These are phyloP conservation scores for Mormyrops attenuatus DNA, from an alignment of 2,797 vertebrate genomes.

Conservation along the genomic window DNA sequence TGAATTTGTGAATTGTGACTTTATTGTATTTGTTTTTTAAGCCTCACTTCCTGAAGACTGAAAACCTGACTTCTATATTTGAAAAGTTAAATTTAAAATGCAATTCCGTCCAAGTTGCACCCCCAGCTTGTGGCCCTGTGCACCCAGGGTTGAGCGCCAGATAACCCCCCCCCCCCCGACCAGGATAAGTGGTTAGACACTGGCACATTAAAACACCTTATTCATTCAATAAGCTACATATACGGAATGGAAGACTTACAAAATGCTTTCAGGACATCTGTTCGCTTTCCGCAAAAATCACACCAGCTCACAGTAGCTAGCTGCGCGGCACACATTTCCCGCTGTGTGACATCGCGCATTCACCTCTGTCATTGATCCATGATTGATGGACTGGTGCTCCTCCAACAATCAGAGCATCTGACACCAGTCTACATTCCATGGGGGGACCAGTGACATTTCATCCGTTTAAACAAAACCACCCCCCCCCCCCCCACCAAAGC, in stretches of 20 bases:
- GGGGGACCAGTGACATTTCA: slow-evolving; percentile 1
- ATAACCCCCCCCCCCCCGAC: neutral
- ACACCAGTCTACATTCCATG: neutral
- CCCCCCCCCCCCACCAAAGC: neutral
- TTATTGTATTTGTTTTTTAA: neutral
- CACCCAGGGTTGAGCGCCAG: neutral
- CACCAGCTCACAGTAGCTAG: neutral
- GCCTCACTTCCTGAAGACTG: neutral
- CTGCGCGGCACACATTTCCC: neutral
- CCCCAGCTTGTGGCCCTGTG: neutral
- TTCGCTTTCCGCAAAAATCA: neutral
- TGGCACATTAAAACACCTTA: neutral
- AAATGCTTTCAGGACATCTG: neutral
- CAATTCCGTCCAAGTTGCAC: neutral
- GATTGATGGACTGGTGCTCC: neutral
- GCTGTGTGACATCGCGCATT: neutral
- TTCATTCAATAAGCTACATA: neutral
- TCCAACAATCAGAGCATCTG: neutral
- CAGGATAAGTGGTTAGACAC: neutral
- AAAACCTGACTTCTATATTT: neutral
- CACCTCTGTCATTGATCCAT: neutral
- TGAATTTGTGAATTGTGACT: neutral
- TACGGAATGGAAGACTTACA: neutral
- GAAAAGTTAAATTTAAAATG: neutral
- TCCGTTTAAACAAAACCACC: neutral